Conservation (phyloP, 2,888 invertebrate species). For the Tenthredo mesomela region DNA sequence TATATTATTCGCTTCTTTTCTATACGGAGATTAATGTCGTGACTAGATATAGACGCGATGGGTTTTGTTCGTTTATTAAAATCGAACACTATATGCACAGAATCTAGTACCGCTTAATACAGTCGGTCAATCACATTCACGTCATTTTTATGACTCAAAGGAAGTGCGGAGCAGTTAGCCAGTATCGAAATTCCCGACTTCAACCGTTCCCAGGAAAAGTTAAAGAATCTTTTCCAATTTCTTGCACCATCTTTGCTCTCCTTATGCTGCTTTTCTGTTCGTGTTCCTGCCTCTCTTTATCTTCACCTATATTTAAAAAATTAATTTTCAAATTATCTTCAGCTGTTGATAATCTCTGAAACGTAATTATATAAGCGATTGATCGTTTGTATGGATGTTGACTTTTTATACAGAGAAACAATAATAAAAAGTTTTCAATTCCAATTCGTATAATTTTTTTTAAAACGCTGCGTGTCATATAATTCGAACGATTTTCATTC, state of each 20-base stretch:
- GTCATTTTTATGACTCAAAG: conserved; percentile 12
- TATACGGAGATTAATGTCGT: neutral
- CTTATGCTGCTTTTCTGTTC: neutral
- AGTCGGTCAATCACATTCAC: conserved; percentile 32
- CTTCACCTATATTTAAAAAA: neutral
- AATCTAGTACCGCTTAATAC: neutral
- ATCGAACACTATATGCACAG: conserved; percentile 32
- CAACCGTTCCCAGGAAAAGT: conserved; percentile 46
- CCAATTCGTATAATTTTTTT: neutral
- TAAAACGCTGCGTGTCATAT: neutral
- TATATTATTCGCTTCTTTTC: conserved; percentile 36
- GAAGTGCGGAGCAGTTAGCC: neutral
- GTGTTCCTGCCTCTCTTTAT: neutral
- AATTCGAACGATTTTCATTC: conserved; percentile 4
- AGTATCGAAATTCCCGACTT: neutral
- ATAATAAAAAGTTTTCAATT: too few species aligned
- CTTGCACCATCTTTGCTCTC: conserved; percentile 17
- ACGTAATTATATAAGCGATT: neutral
- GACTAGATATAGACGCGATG: neutral
- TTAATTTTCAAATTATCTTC: neutral
- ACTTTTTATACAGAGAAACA: neutral
- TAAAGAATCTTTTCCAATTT: conserved; percentile 38
- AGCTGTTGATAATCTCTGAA: neutral
- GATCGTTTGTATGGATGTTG: neutral
- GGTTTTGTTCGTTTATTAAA: conserved; percentile 1